Percentiles rank a stretch among this genome's conserved stretches.
Conservation (phyloP, 2,797 vertebrate genomes). For the Trichosurus vulpecula region DNA sequence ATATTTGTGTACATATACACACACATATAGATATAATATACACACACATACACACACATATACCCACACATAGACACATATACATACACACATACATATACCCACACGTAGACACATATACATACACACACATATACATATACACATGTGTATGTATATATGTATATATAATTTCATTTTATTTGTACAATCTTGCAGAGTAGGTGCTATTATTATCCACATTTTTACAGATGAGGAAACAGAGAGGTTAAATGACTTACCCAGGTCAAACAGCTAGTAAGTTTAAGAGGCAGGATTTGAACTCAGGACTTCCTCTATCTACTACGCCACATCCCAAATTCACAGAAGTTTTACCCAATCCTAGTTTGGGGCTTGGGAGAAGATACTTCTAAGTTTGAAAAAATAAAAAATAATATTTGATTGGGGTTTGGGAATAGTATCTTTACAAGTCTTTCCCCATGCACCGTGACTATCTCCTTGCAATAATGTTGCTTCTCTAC, state of each 20-base stretch:
- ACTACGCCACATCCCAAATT: not conserved
- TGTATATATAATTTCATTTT: not conserved
- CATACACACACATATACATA: too few relatives aligned
- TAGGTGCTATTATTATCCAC: not conserved
- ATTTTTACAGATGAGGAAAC: constrained; percentile 14
- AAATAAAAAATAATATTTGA: not conserved
- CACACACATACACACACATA: too few relatives aligned
- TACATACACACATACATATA: too few relatives aligned
- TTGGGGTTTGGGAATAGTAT: not conserved
- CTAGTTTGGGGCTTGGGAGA: not conserved
- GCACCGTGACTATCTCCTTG: not conserved
- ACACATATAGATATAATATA: too few relatives aligned
- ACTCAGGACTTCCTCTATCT: not conserved
- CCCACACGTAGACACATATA: too few relatives aligned
- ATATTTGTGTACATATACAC: not conserved
- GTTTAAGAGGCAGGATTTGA: not conserved
- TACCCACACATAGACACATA: too few relatives aligned
- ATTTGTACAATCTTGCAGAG: not conserved
- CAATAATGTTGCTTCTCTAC: not conserved
- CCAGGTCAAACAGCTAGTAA: not conserved
- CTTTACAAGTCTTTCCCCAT: not conserved
- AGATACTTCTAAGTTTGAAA: not conserved
- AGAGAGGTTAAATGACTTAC: not conserved
- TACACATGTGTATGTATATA: too few relatives aligned
- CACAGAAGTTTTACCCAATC: not conserved